Conservation (phyloP, 2,797 vertebrate genomes). For the Silurus aristotelis region DNA sequence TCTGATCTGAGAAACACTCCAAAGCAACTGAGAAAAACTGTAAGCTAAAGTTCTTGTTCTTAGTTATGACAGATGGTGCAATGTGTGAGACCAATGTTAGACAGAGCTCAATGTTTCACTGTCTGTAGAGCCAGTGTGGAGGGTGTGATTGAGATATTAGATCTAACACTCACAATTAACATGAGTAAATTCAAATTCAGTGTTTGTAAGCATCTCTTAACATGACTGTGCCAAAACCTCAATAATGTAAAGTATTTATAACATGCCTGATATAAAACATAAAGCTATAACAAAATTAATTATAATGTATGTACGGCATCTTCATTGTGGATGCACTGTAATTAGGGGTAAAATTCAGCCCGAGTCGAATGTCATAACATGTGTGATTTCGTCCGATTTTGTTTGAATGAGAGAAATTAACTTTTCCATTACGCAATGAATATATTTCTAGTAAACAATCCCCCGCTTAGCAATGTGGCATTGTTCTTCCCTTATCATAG, state of each 20-base stretch:
- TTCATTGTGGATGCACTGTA: neutral
- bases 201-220: neutral
- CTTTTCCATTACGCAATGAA: neutral
- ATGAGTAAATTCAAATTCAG: neutral
- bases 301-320: neutral
- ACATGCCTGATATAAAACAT: neutral
- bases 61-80: neutral
- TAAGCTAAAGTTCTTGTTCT: neutral
- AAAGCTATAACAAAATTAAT: neutral
- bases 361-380: neutral
- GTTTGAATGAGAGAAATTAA: neutral
- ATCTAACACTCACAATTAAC: neutral
- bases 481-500: neutral
- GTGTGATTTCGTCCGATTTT: neutral
- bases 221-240: neutral
- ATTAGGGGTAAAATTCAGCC: neutral
- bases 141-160: neutral
- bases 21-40: too few species aligned
- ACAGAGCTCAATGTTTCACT: neutral
- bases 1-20: too few species aligned
- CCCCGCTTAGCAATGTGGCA: neutral
- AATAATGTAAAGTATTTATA: neutral
- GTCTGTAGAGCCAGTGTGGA: neutral
- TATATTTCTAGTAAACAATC: neutral
- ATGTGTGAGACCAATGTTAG: neutral